Evolutionary conservation across 2,797 vertebrate genomes (phyloP).

Genomic region (Sciaenops ocellatus): DNA sequence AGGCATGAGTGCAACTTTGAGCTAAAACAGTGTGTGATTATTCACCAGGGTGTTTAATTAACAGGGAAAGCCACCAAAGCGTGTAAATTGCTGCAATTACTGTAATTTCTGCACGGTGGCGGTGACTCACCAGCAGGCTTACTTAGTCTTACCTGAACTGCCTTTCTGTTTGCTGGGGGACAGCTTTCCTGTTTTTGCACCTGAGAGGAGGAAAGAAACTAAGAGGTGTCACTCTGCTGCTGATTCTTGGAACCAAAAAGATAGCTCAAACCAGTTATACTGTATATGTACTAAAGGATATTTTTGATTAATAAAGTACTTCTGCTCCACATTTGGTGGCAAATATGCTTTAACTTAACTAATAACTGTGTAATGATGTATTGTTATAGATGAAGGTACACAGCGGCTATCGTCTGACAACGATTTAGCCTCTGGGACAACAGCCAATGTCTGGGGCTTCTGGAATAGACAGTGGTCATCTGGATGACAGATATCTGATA

Average conservation of each 20-base stretch:
- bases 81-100: conserved; percentile 10
- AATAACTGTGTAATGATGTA: too few species aligned
- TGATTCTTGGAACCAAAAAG: conserved; percentile 6
- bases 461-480: too few species aligned
- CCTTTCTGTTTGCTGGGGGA: conserved; percentile 21
- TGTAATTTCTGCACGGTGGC: conserved; percentile 1
- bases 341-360: too few species aligned
- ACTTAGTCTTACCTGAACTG: conserved; percentile 33
- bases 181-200: conserved; percentile 25
- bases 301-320: not conserved
- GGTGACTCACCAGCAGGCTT: conserved; percentile 48
- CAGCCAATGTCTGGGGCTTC: too few species aligned
- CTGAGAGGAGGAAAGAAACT: conserved; percentile 23
- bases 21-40: not conserved
- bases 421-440: too few species aligned
- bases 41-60: conserved; percentile 33
- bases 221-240: conserved; percentile 48
- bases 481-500: too few species aligned
- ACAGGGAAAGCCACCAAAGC: conserved; percentile 14
- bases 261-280: not conserved
- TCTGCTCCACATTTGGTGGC: too few species aligned
- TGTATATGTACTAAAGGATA: too few species aligned
- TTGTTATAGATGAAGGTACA: too few species aligned
- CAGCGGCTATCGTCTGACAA: too few species aligned
- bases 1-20: not conserved